A percentile compares a stretch with the other conserved stretches of the same genome.
phyloP scores from a whole-genome alignment of 2,113 vertebrate genomes.

The Catharus fuscescens region DNA sequence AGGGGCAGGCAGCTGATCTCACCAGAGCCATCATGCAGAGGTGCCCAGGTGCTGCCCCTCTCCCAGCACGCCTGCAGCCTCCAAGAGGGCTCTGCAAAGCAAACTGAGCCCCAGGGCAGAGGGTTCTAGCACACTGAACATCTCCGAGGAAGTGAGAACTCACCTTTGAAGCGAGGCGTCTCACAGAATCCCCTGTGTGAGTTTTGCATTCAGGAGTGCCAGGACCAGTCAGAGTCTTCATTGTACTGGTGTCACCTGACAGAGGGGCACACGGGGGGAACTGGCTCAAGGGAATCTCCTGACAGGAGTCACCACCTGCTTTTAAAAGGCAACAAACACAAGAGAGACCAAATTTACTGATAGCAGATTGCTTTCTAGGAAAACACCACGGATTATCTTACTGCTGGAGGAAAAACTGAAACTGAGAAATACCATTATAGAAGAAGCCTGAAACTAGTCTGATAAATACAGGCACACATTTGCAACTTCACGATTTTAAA shows the following conservation, averaged over 20 bases:
- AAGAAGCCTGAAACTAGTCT: background rate
- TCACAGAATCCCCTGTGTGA: slow-evolving; percentile 82
- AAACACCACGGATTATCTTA: background rate
- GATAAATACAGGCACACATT: background rate
- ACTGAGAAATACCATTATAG: background rate
- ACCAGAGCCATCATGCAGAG: rapidly evolving
- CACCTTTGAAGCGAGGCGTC: slow-evolving; percentile 91
- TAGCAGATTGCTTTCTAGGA: background rate
- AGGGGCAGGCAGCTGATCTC: background rate
- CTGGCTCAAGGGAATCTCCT: slow-evolving; percentile 88
- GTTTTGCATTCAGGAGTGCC: slow-evolving; percentile 79
- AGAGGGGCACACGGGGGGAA: slow-evolving; percentile 74
- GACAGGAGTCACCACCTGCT: slow-evolving; percentile 77
- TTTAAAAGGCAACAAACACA: background rate
- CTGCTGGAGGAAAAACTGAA: background rate
- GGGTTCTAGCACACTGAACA: background rate
- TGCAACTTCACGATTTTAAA: background rate
- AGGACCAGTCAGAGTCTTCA: slow-evolving; percentile 70
- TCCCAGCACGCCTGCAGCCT: rapidly evolving
- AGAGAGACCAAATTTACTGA: background rate
- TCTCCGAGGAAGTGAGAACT: background rate
- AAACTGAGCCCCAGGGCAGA: too few species aligned
- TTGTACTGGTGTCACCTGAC: slow-evolving; percentile 64
- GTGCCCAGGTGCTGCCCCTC: too few species aligned
- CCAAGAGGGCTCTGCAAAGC: background rate